Percentiles rank a stretch among this genome's conserved stretches.
Evolutionary conservation across 1,140 invertebrate species (phyloP).

Genomic region (Drosophila orena): DNA sequence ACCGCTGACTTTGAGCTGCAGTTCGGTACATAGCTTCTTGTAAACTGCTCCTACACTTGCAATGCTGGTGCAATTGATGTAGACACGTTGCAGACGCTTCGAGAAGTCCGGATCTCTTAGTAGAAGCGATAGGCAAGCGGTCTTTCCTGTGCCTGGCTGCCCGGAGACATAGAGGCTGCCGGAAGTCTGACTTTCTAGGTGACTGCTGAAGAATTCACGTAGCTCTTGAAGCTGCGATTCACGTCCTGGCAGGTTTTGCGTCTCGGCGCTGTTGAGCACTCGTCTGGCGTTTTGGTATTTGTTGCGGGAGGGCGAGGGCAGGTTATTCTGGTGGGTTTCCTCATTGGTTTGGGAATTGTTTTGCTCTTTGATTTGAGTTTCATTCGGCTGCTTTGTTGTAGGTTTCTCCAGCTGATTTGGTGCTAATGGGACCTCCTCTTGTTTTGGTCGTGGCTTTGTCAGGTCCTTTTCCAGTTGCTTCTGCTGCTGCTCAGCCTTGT

Average conservation of each 20-base stretch:
- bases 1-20: slow-evolving; percentile 86
- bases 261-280: slow-evolving; percentile 90
- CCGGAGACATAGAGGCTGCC: slow-evolving; percentile 97
- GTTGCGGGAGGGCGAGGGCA: slow-evolving; percentile 47
- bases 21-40: slow-evolving; percentile 88
- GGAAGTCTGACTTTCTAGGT: slow-evolving; percentile 89
- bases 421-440: slow-evolving; percentile 4
- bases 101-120: slow-evolving; percentile 87
- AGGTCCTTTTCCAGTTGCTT: neutral
- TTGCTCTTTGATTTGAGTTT: neutral
- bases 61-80: slow-evolving; percentile 93
- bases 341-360: neutral
- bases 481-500: slow-evolving; percentile 1
- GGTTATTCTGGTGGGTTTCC: slow-evolving; percentile 1
- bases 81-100: slow-evolving; percentile 88
- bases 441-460: neutral
- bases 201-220: slow-evolving; percentile 88
- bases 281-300: slow-evolving; percentile 87
- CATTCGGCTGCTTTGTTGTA: neutral
- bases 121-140: slow-evolving; percentile 92
- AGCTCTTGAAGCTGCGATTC: slow-evolving; percentile 91
- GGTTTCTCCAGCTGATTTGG: neutral
- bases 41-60: slow-evolving; percentile 91
- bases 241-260: slow-evolving; percentile 90
- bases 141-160: slow-evolving; percentile 97